Percentiles rank a stretch among this genome's conserved stretches.
phyloP scores from a whole-genome alignment of 2,888 invertebrate genomes.

The Esperia sulphurella region DNA sequence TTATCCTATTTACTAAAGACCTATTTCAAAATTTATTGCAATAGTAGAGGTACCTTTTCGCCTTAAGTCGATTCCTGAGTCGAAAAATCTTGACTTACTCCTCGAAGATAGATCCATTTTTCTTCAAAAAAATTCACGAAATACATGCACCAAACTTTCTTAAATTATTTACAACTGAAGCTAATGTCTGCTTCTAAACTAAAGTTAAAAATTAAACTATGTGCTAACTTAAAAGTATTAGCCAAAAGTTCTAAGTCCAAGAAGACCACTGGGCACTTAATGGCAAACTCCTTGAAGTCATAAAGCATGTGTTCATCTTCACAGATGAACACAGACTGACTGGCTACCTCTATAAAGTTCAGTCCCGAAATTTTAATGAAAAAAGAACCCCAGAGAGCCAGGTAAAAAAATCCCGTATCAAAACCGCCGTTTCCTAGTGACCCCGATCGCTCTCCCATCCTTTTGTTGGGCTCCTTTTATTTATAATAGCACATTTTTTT shows the following conservation, averaged over 20 bases:
- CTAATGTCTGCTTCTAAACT: slow-evolving; percentile 23
- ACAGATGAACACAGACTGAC: slow-evolving; percentile 77
- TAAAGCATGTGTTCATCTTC: slow-evolving; percentile 77
- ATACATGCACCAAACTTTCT: slow-evolving; percentile 22
- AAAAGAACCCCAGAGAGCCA: slow-evolving; percentile 64
- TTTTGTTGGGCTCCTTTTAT: slow-evolving; percentile 73
- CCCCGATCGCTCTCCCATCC: slow-evolving; percentile 78
- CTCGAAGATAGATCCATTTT: slow-evolving; percentile 71
- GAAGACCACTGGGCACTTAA: slow-evolving; percentile 57
- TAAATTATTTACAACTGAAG: slow-evolving; percentile 10
- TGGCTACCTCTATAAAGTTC: slow-evolving; percentile 66
- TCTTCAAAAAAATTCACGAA: slow-evolving; percentile 30
- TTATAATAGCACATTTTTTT: slow-evolving; percentile 78
- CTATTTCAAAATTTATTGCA: too few relatives aligned
- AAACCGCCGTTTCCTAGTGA: slow-evolving; percentile 79
- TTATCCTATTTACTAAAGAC: too few relatives aligned
- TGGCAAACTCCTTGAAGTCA: slow-evolving; percentile 40
- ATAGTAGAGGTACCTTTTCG: slow-evolving; percentile 61
- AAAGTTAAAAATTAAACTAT: slow-evolving; percentile 16
- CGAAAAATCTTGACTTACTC: slow-evolving; percentile 79
- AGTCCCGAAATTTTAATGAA: slow-evolving; percentile 60
- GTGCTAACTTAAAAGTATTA: slow-evolving; percentile 6
- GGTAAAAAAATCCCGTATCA: slow-evolving; percentile 78
- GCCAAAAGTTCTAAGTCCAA: slow-evolving; percentile 31
- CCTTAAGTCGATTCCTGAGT: slow-evolving; percentile 75